These are phyloP conservation scores for Percopsis omiscomaycus DNA, from an alignment of 2,797 vertebrate genomes.

Conservation along the genomic window DNA sequence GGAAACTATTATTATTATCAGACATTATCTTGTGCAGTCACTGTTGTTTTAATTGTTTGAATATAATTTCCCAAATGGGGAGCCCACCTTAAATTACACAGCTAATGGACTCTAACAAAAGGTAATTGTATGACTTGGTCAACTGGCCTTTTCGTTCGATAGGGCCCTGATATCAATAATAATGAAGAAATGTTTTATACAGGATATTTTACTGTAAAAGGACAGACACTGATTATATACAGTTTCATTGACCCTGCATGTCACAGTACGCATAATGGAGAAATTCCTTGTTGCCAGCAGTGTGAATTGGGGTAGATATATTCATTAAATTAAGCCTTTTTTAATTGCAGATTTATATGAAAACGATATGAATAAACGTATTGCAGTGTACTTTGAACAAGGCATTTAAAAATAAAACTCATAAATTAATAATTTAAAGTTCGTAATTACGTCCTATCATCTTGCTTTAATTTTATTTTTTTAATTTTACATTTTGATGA, in stretches of 20 bases:
- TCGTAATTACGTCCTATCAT: too few species aligned
- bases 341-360: slow-evolving; percentile 29
- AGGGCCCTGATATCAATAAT: too few species aligned
- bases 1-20: slow-evolving; percentile 53
- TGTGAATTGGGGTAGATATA: slow-evolving; percentile 61
- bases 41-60: slow-evolving; percentile 58
- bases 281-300: slow-evolving; percentile 40
- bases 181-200: too few species aligned
- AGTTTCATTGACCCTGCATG: slow-evolving; percentile 24
- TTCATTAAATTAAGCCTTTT: slow-evolving; percentile 42
- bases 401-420: slow-evolving; percentile 51
- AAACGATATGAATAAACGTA: slow-evolving; percentile 37
- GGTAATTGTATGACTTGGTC: not conserved
- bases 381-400: slow-evolving; percentile 60
- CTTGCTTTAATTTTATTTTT: too few species aligned
- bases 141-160: not conserved
- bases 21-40: slow-evolving; percentile 44
- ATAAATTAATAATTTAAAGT: slow-evolving; percentile 11
- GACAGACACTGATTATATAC: slow-evolving; percentile 36
- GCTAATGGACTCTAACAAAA: not conserved
- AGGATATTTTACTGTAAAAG: not conserved
- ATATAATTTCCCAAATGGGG: slow-evolving; percentile 43
- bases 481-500: too few species aligned
- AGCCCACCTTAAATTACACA: slow-evolving; percentile 28
- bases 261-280: slow-evolving; percentile 23